Percentiles rank a stretch among this genome's conserved stretches.
Conservation (phyloP, 2,888 invertebrate species). For the Oconnorella tubifera region DNA sequence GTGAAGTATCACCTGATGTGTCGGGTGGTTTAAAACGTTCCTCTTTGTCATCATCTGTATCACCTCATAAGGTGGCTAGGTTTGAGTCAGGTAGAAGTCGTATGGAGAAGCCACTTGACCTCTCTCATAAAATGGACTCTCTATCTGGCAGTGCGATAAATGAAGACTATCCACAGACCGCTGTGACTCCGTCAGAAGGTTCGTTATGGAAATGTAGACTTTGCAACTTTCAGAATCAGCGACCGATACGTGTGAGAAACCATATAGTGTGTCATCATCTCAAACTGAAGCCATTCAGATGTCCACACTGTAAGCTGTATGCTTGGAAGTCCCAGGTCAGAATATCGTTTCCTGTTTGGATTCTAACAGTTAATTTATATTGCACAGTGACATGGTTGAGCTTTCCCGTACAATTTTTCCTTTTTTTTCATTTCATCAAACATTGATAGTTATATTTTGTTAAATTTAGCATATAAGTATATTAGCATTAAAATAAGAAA, state of each 20-base stretch:
- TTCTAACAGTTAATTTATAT: too few relatives aligned
- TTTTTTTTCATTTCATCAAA: too few relatives aligned
- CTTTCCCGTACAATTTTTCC: too few relatives aligned
- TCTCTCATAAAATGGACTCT: not conserved
- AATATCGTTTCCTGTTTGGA: too few relatives aligned
- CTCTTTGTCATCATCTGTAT: not conserved
- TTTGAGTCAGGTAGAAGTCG: not conserved
- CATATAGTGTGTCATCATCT: conserved; percentile 27
- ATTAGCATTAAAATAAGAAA: too few relatives aligned
- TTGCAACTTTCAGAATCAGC: conserved; percentile 15
- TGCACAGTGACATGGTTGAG: too few relatives aligned
- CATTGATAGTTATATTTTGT: too few relatives aligned
- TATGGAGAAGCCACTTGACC: conserved; percentile 14
- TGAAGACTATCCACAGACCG: not conserved
- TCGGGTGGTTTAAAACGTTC: not conserved
- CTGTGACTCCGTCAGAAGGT: not conserved
- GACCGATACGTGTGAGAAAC: conserved; percentile 15
- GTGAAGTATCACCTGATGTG: not conserved
- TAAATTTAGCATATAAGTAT: too few relatives aligned
- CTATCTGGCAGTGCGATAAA: too few relatives aligned
- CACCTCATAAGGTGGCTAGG: not conserved
- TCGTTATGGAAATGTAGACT: conserved; percentile 20
- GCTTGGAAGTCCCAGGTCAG: conserved; percentile 18
- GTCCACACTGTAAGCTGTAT: conserved; percentile 22
- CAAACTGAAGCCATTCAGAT: conserved; percentile 23